Percentiles rank a stretch among this genome's conserved stretches.
phyloP scores from a whole-genome alignment of 2,888 invertebrate genomes.

The Subacronicta megacephala region DNA sequence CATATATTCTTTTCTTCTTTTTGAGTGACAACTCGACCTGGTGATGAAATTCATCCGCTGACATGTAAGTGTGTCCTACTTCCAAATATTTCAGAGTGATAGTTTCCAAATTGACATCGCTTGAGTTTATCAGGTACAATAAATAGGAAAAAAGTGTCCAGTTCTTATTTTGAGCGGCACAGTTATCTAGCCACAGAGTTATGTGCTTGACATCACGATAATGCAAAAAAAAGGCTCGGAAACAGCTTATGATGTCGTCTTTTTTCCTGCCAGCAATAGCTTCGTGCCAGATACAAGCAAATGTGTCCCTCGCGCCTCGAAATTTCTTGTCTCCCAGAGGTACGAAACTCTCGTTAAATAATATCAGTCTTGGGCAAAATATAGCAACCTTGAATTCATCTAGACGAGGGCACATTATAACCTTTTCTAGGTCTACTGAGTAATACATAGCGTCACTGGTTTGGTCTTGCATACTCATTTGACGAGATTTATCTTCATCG shows the following conservation, averaged over 20 bases:
- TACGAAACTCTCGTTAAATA: background rate
- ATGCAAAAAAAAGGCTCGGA: conserved; percentile 48
- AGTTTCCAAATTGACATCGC: conserved; percentile 40
- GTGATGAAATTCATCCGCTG: conserved; percentile 64
- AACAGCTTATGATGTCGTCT: conserved; percentile 57
- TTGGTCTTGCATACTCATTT: conserved; percentile 20
- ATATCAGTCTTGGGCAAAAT: no score
- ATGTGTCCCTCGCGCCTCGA: conserved; percentile 6
- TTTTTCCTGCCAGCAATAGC: conserved; percentile 59
- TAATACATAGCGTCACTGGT: conserved; percentile 26
- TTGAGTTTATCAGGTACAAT: conserved; percentile 40
- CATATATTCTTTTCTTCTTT: conserved; percentile 42
- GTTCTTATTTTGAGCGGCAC: conserved; percentile 49
- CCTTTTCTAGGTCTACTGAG: conserved; percentile 42
- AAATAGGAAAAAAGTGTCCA: conserved; percentile 44
- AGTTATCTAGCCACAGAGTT: conserved; percentile 48
- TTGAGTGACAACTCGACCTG: conserved; percentile 58
- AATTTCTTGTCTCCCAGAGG: conserved; percentile 25
- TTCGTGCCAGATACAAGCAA: conserved; percentile 54
- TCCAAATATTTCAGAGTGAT: conserved; percentile 54
- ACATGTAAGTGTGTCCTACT: conserved; percentile 62
- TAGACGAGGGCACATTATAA: conserved; percentile 59
- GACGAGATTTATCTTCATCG: conserved; percentile 19
- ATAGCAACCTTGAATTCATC: conserved; percentile 51
- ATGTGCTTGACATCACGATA: conserved; percentile 47